Conservation (phyloP, 1,140 invertebrate species). For the Pissodes strobi region DNA sequence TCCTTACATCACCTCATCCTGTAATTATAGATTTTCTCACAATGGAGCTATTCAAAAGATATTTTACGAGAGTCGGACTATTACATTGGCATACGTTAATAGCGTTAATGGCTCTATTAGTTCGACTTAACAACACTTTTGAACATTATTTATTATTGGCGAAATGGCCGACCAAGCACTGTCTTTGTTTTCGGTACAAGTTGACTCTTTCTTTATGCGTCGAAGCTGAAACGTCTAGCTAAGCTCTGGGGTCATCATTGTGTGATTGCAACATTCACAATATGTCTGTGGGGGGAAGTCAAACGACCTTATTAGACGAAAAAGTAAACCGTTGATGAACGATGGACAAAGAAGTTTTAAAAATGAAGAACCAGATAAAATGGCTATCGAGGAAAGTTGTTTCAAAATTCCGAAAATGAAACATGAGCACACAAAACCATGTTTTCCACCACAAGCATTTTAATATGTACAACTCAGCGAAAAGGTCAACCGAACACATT, state of each 20-base stretch:
- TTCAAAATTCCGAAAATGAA: no score
- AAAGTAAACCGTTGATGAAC: no score
- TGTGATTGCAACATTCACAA: neutral
- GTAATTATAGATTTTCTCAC: conserved; percentile 14
- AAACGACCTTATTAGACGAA: no score
- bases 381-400: no score
- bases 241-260: neutral
- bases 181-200: neutral
- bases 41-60: conserved; percentile 11
- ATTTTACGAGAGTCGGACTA: conserved; percentile 7
- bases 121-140: conserved; percentile 3
- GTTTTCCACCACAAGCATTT: no score
- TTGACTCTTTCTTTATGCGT: no score
- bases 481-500: neutral
- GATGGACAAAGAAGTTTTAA: no score
- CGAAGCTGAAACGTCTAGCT: neutral
- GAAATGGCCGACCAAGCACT: neutral
- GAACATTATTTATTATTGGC: neutral
- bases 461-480: no score
- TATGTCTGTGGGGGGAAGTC: no score
- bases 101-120: conserved; percentile 17
- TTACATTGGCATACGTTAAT: neutral
- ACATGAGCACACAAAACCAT: no score
- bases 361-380: no score
- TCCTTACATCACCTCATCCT: neutral